Base-by-base conservation (phyloP, 64 coral and sea anemone genomes). In the Trachythela sp. region DNA sequence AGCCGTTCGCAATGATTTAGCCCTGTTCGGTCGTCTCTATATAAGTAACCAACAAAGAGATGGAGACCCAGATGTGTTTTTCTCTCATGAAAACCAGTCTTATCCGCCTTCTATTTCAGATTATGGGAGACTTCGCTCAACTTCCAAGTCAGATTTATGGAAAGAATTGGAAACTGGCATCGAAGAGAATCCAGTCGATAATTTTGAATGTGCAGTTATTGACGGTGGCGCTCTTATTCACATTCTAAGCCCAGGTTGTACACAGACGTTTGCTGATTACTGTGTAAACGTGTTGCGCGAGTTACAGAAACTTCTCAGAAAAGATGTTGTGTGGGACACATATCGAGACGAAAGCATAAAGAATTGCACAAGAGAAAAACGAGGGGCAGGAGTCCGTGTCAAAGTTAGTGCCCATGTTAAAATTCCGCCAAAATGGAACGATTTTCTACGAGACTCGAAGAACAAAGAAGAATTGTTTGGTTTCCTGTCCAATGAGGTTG, bases 401-500 rank as follows among this genome's bases (percentile, higher is more conserved):
- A 92, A 88, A 48, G 91, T 88, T 6, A 35, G 48, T 30, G 86
- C 85, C 24, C 41, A 71, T 29, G 49, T 43, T 4, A 92, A 88
- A 70, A 37, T 88, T 39, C 70, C 86, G 0, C 24, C 72, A 7
- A 91, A 91, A 26, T 92, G 88, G 92, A 59, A 90, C 49, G 9
- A 90, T 30, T 94, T 94, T 35, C 85, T 94, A 10, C 84, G 88
- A 56, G 92, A 94, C 48, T 84, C 92, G 15, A 27, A 6, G 36
- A 94, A 94, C 39, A 90, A 90, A 52, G 22, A 90, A 9, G 89
- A 94, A n/a, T 41, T 94, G 43, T 90, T 94, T 52, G 4, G 14
- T 31, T 68, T 8, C 59, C 59, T 68, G 5, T 68, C 59, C 4
- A 22, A n/a, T 3, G 30, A 68, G 18, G 59, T 68, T 68, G 59